These are phyloP conservation scores for Silurus asotus DNA, from an alignment of 2,113 vertebrate species.

Conservation along the genomic window DNA sequence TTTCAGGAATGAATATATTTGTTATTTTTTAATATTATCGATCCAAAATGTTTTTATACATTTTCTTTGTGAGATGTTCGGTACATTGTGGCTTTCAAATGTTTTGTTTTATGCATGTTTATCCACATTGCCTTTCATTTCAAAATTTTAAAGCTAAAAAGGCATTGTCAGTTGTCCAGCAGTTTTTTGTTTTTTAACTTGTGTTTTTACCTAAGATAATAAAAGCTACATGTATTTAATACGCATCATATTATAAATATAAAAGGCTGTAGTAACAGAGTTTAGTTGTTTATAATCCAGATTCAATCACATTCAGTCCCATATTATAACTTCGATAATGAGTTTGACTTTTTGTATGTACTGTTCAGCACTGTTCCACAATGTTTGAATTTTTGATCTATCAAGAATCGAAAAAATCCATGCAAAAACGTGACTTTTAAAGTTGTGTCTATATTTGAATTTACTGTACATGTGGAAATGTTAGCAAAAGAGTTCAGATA, in stretches of 20 bases:
- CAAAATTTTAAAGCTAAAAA: too few relatives aligned
- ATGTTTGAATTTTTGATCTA: background rate
- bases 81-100: too few relatives aligned
- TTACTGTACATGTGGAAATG: background rate
- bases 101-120: too few relatives aligned
- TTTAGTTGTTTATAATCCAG: background rate
- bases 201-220: background rate
- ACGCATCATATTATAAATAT: background rate
- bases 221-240: background rate
- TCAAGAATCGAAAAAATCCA: background rate
- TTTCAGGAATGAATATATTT: too few relatives aligned
- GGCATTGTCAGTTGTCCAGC: too few relatives aligned
- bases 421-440: background rate
- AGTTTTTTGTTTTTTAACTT: too few relatives aligned
- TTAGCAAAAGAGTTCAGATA: background rate
- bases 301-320: background rate
- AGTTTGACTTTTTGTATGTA: background rate
- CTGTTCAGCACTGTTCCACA: background rate
- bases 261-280: background rate
- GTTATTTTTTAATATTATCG: too few relatives aligned
- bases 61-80: too few relatives aligned
- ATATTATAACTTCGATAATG: background rate
- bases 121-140: too few relatives aligned
- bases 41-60: too few relatives aligned
- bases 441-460: constrained; percentile 9